phyloP scores from a whole-genome alignment of 2,797 vertebrate genomes.

The Garrulus glandarius region DNA sequence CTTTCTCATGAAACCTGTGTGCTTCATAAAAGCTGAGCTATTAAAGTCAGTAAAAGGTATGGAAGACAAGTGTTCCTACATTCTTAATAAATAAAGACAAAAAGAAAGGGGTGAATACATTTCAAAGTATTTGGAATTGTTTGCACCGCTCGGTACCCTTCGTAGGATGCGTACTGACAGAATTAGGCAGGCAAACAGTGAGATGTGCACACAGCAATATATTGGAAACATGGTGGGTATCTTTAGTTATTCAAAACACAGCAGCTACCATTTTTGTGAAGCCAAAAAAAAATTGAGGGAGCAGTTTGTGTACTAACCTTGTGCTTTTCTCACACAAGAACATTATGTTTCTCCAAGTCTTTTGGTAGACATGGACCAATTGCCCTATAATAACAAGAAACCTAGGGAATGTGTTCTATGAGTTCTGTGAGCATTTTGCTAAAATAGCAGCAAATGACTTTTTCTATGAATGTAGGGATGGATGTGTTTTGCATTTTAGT shows the following conservation, averaged over 20 bases:
- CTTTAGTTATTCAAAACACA: background rate
- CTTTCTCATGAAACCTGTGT: background rate
- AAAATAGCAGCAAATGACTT: background rate
- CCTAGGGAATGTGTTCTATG: background rate
- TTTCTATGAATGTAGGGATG: background rate
- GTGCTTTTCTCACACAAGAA: background rate
- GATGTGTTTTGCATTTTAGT: background rate
- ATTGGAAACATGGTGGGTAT: background rate
- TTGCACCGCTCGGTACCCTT: background rate
- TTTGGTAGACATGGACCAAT: background rate
- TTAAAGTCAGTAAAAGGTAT: background rate
- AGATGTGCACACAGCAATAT: background rate
- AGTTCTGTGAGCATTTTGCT: background rate
- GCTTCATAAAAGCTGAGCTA: background rate
- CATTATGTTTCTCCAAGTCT: background rate
- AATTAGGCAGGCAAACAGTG: background rate
- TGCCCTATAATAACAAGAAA: background rate
- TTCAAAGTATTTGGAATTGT: background rate
- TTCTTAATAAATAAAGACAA: background rate
- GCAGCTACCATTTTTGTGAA: background rate
- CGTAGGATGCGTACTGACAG: background rate
- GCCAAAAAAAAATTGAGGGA: background rate
- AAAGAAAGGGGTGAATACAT: background rate
- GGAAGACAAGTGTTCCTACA: background rate
- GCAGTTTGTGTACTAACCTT: background rate